Percentiles rank a stretch among this genome's conserved stretches.
Conservation (phyloP, 2,113 vertebrate species). For the Sporophila hypoxantha region DNA sequence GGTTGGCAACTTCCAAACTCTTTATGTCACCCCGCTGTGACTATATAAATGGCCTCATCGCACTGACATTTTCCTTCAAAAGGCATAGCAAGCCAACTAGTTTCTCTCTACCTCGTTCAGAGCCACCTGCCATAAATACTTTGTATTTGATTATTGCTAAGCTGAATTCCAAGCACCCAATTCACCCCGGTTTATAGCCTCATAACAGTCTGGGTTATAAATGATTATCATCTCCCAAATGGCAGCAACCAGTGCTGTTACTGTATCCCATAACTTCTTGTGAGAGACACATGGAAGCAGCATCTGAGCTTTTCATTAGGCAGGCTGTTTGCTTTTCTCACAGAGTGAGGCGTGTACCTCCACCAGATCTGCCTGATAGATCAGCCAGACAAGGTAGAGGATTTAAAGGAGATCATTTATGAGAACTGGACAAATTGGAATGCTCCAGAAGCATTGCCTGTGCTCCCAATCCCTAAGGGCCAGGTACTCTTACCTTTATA, state of each 20-base stretch:
- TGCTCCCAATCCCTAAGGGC: background rate
- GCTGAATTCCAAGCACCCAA: background rate
- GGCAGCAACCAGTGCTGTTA: background rate
- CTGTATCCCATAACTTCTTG: background rate
- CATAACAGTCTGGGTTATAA: conserved; percentile 22
- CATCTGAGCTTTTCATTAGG: background rate
- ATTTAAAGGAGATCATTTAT: background rate
- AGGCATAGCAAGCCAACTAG: background rate
- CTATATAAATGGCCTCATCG: background rate
- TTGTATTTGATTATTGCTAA: conserved; percentile 14
- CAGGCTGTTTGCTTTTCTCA: background rate
- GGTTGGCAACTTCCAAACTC: background rate
- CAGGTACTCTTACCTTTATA: background rate
- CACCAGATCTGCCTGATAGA: background rate
- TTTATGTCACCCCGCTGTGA: background rate
- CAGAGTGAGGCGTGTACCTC: background rate
- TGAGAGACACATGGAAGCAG: background rate
- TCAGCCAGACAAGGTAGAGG: background rate
- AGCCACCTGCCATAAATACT: background rate
- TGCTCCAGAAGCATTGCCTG: background rate
- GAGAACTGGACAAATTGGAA: background rate
- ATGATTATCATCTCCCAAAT: conserved; percentile 20
- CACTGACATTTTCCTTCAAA: background rate
- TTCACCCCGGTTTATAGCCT: conserved; percentile 24
- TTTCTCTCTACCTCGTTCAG: background rate